phyloP scores from a whole-genome alignment of 1,140 invertebrate species.

The Eupeodes corollae region DNA sequence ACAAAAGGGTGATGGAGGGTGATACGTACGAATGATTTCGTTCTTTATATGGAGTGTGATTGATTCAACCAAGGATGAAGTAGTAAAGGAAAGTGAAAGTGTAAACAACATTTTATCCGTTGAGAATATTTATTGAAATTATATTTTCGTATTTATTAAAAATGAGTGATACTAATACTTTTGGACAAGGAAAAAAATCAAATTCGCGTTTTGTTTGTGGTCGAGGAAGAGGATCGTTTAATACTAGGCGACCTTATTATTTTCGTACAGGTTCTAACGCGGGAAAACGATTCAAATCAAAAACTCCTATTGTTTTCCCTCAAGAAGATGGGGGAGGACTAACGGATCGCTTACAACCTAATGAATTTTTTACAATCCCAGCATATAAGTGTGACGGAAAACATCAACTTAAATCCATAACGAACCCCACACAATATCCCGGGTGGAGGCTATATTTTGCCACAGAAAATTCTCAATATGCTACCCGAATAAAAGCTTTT shows the following conservation, averaged over 20 bases:
- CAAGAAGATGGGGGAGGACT: background rate
- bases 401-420: slow-evolving; percentile 16
- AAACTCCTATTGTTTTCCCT: background rate
- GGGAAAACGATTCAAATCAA: background rate
- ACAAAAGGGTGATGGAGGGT: too few species aligned
- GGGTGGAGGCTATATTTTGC: slow-evolving; percentile 55
- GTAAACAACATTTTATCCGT: too few species aligned
- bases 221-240: slow-evolving; percentile 17
- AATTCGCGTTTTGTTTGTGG: slow-evolving; percentile 22
- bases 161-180: too few species aligned
- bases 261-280: slow-evolving; percentile 28
- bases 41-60: too few species aligned
- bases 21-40: too few species aligned
- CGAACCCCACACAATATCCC: slow-evolving; percentile 37
- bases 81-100: too few species aligned
- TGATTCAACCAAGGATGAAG: too few species aligned
- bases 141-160: too few species aligned
- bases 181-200: too few species aligned
- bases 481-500: slow-evolving; percentile 37
- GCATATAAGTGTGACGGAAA: slow-evolving; percentile 13
- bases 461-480: slow-evolving; percentile 37
- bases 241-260: slow-evolving; percentile 26
- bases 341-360: slow-evolving; percentile 11
- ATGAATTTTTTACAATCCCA: slow-evolving; percentile 25
- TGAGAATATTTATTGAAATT: too few species aligned